Base-by-base conservation (phyloP, 2,888 invertebrate genomes). In the Orchestes rusci region DNA sequence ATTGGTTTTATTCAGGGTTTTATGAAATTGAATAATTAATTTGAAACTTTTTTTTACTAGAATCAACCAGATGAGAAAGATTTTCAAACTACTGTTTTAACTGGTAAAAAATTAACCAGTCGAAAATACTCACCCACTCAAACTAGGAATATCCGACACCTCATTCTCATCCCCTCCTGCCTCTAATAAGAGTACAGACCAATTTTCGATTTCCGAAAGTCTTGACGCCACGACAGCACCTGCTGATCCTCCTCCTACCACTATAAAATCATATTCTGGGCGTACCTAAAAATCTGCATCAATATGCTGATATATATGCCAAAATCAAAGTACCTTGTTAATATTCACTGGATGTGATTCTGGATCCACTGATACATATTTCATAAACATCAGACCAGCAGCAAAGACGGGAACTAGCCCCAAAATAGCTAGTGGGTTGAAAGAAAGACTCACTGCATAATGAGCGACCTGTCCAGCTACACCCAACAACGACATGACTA, bases 111-210 rank as follows among this genome's bases (percentile, higher is more conserved):
- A 23, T 23, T n/a, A n/a, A n/a, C n/a, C n/a, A n/a, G n/a, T n/a
- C n/a, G n/a, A 16, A 3, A 29, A 7, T 18, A 15, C 43, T 31
- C 42, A 52, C 10, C 84, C 87, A 16, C 87, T 85, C 48, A 92
- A 67, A 0, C 88, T 81, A 2, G 91, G 92, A 42, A 91, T 81
- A 68, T 92, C 91, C 3, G 88, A 85, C 49, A 91, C 82, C 69
- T 90, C 90, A 52, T 83, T 87, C 68, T 92, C 91, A 68, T 91
- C 87, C 30, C 84, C 82, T 27, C 91, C 90, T 1, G 91, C 91
- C 67, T 92, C 92, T 44, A 92, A 65, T 4, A 92, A 73, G 48
- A 92, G 70, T 5, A 91, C 83, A 4, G 80, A 82, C 89, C 89
- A 89, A 64, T 86, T 84, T 54, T 77, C 72, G 39, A 84, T 73